Conservation (phyloP, 1,140 invertebrate genomes). For the Zaprionus davidi region DNA sequence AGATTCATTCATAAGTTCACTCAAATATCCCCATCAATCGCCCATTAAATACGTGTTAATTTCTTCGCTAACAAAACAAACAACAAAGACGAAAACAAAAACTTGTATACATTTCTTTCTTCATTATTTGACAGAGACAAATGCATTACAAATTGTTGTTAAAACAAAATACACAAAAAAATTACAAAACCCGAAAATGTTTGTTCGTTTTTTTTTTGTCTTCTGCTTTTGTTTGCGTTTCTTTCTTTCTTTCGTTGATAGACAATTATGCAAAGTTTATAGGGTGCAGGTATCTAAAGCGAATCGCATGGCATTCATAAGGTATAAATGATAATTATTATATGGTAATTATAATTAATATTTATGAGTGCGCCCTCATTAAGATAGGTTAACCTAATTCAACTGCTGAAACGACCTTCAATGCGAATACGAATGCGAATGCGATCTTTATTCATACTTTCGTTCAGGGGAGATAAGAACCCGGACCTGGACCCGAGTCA, state of each 20-base stretch:
- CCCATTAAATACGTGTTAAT: background rate
- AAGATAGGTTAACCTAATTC: background rate
- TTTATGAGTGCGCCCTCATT: background rate
- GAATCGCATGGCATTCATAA: background rate
- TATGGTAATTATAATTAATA: background rate
- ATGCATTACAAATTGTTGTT: conserved; percentile 13
- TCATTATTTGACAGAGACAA: conserved; percentile 6
- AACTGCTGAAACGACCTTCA: background rate
- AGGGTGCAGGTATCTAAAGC: conserved; percentile 2
- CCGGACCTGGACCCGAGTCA: background rate
- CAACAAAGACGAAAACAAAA: background rate
- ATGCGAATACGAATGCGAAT: background rate
- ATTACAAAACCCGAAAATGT: conserved; percentile 16
- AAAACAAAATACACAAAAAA: conserved; percentile 11
- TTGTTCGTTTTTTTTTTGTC: background rate
- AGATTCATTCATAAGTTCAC: background rate
- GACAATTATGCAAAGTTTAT: conserved; percentile 9
- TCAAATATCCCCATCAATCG: background rate
- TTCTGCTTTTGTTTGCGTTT: background rate
- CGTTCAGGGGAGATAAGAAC: background rate
- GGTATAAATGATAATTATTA: background rate
- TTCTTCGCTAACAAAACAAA: background rate
- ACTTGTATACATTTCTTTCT: conserved; percentile 4
- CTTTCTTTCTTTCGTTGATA: background rate
- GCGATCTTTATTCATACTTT: background rate